These are phyloP conservation scores for Schmidtea mediterranea DNA, from an alignment of 1,140 invertebrate species.

Conservation along the genomic window DNA sequence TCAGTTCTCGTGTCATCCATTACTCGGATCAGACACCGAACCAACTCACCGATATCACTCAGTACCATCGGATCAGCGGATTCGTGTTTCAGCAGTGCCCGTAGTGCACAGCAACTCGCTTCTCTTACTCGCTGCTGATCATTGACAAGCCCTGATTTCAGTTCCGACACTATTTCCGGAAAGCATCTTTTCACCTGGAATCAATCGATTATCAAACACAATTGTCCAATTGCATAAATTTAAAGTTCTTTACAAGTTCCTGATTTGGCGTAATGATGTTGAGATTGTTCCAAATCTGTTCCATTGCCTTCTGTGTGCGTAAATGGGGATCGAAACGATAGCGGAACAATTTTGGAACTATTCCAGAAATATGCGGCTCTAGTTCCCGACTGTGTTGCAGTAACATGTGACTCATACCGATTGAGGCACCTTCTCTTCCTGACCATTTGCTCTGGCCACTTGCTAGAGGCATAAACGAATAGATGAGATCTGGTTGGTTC, in stretches of 20 bases:
- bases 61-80: background rate
- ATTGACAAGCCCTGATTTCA: background rate
- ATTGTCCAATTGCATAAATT: too few relatives aligned
- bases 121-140: background rate
- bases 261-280: too few relatives aligned
- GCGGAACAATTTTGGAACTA: slow-evolving; percentile 60
- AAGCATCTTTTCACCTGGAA: too few relatives aligned
- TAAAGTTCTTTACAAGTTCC: too few relatives aligned
- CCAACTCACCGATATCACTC: background rate
- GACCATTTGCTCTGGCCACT: slow-evolving; percentile 78
- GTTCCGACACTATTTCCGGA: background rate
- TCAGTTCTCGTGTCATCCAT: background rate
- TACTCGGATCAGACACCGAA: background rate
- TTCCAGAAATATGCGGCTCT: slow-evolving; percentile 46
- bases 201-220: too few relatives aligned
- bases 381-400: slow-evolving; percentile 49
- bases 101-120: background rate
- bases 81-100: background rate
- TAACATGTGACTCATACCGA: slow-evolving; percentile 58
- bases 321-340: slow-evolving; percentile 58
- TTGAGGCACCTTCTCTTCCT: slow-evolving; percentile 57
- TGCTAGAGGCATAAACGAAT: slow-evolving; percentile 73
- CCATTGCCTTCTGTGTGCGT: slow-evolving; percentile 63
- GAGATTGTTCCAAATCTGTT: slow-evolving; percentile 59
- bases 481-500: slow-evolving; percentile 70